Conservation (phyloP, 2,113 vertebrate species). For the Emydocephalus ijimae region DNA sequence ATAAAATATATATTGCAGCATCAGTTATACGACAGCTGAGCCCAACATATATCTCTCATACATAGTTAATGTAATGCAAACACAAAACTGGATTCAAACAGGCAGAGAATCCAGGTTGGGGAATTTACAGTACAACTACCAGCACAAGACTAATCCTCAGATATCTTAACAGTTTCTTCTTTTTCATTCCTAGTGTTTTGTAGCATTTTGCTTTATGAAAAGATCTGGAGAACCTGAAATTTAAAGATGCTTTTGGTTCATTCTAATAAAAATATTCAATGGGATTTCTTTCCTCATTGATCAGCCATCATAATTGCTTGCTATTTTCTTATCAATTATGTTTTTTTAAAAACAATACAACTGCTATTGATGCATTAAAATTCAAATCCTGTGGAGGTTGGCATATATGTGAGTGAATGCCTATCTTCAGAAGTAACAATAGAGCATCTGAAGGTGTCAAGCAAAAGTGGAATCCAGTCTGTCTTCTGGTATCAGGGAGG, state of each 20-base stretch:
- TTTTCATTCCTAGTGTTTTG: background rate
- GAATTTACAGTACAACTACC: background rate
- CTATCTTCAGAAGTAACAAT: background rate
- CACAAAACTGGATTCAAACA: background rate
- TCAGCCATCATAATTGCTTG: background rate
- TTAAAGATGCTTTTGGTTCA: background rate
- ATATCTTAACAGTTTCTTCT: background rate
- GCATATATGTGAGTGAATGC: background rate
- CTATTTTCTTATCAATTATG: background rate
- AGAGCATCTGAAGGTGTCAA: background rate
- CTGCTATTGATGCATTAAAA: background rate
- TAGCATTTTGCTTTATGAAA: background rate
- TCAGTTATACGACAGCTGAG: background rate
- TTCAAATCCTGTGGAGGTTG: background rate
- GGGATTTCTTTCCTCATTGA: background rate
- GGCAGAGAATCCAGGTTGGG: background rate
- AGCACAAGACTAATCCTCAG: background rate
- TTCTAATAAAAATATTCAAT: background rate
- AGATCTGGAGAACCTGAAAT: background rate
- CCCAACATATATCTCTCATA: background rate
- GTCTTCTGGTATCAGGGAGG: background rate
- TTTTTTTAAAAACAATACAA: background rate
- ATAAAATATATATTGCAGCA: background rate
- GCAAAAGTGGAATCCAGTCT: background rate
- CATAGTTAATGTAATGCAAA: background rate